Conservation (phyloP, 2,113 vertebrate genomes). For the Neolamprologus sp. region DNA sequence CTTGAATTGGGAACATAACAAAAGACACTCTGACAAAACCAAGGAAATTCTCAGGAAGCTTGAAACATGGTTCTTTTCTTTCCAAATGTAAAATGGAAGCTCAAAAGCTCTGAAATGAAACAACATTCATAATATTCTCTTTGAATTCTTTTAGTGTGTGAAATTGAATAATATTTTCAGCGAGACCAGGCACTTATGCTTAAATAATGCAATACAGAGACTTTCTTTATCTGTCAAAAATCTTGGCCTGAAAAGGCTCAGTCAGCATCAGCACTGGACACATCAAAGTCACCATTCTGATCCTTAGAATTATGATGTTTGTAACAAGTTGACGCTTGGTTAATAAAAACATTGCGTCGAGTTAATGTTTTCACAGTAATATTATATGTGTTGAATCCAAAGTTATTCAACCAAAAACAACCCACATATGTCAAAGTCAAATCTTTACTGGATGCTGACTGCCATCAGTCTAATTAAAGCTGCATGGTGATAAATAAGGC, state of each 20-base stretch:
- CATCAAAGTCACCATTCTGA: neutral
- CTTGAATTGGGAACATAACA: neutral
- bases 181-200: neutral
- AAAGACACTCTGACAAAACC: neutral
- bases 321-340: neutral
- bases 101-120: conserved; percentile 16
- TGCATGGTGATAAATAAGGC: conserved; percentile 29
- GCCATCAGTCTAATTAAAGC: conserved; percentile 15
- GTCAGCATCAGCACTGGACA: neutral
- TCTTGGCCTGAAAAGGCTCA: neutral
- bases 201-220: conserved; percentile 23
- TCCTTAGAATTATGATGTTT: neutral
- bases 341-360: neutral
- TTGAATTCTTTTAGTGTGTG: neutral
- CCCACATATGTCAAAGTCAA: neutral
- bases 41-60: neutral
- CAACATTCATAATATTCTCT: conserved; percentile 1
- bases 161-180: conserved; percentile 15
- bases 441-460: neutral
- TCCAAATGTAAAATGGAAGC: neutral
- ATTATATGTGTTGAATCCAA: neutral
- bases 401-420: neutral
- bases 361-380: neutral
- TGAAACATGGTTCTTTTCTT: neutral
- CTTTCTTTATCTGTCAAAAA: conserved; percentile 14